Percentiles rank a stretch among this genome's conserved stretches.
Evolutionary conservation across 2,888 invertebrate genomes (phyloP).

Genomic region (Tiphia femorata): DNA sequence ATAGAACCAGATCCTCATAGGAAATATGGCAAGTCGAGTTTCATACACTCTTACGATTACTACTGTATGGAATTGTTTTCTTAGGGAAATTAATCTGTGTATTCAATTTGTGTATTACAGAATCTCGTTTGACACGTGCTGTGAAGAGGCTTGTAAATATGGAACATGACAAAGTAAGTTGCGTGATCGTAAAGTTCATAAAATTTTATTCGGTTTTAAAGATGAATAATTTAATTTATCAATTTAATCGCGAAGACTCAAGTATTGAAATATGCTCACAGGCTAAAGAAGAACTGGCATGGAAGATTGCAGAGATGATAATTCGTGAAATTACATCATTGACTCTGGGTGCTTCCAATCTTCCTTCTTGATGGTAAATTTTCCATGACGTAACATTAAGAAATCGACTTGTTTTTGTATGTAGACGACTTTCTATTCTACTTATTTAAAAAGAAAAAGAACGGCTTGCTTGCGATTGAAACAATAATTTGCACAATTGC

Average conservation of each 20-base stretch:
- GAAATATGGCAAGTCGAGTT: conserved; percentile 66
- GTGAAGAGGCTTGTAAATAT: conserved; percentile 85
- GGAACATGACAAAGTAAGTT: conserved; percentile 81
- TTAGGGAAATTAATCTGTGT: background rate
- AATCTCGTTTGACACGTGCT: conserved; percentile 73
- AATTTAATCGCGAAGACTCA: background rate
- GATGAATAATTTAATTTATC: too few relatives aligned
- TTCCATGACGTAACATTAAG: conserved; percentile 8
- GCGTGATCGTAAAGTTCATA: background rate
- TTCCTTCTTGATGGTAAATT: conserved; percentile 53
- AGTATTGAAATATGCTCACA: conserved; percentile 34
- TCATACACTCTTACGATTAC: too few relatives aligned
- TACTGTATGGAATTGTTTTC: background rate
- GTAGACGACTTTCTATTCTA: conserved; percentile 11
- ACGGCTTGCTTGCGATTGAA: conserved; percentile 13
- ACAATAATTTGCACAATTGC: conserved; percentile 23
- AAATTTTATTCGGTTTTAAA: background rate
- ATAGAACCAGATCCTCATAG: conserved; percentile 83
- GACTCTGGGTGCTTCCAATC: conserved; percentile 73
- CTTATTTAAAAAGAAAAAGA: background rate
- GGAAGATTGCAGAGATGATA: conserved; percentile 98
- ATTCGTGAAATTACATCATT: conserved; percentile 93
- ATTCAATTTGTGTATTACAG: conserved; percentile 41
- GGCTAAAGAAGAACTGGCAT: conserved; percentile 95
- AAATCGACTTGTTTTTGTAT: conserved; percentile 17